phyloP scores from a whole-genome alignment of 2,113 vertebrate species.

The Synodontis membranacea region DNA sequence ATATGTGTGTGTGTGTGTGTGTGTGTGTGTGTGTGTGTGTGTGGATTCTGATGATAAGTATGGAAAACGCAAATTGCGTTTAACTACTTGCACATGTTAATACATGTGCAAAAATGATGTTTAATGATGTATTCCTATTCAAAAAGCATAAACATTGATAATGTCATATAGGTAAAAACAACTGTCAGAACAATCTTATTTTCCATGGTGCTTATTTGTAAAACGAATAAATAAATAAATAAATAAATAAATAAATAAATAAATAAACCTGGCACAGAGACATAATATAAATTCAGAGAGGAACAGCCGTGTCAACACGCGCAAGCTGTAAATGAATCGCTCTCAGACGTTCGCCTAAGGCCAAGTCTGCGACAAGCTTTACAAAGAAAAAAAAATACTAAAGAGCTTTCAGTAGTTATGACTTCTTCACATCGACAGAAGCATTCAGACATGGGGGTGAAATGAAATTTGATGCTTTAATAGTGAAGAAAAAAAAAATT shows the following conservation, averaged over 20 bases:
- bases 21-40: not conserved
- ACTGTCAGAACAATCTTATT: not conserved
- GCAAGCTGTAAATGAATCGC: not conserved
- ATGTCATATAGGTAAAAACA: not conserved
- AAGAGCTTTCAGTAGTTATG: not conserved
- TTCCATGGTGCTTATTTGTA: not conserved
- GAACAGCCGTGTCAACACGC: not conserved
- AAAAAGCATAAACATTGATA: not conserved
- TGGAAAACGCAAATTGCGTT: not conserved
- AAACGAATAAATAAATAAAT: not conserved
- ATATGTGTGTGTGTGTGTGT: not conserved
- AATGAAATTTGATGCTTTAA: not conserved
- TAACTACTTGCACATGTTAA: not conserved
- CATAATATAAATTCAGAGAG: not conserved
- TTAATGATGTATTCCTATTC: too few relatives aligned
- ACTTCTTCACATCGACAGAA: not conserved
- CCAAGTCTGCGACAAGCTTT: not conserved
- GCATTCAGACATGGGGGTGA: not conserved
- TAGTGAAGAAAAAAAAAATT: not conserved
- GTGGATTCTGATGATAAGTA: not conserved
- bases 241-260: not conserved
- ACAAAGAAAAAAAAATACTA: not conserved
- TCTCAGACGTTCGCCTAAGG: not conserved
- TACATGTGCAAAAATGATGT: too few relatives aligned
- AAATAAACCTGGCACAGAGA: not conserved